Evolutionary conservation across 2,113 vertebrate genomes (phyloP), one percentile per base, ranked within the genome.

Genomic region (Benitochromis conjunctus): DNA sequence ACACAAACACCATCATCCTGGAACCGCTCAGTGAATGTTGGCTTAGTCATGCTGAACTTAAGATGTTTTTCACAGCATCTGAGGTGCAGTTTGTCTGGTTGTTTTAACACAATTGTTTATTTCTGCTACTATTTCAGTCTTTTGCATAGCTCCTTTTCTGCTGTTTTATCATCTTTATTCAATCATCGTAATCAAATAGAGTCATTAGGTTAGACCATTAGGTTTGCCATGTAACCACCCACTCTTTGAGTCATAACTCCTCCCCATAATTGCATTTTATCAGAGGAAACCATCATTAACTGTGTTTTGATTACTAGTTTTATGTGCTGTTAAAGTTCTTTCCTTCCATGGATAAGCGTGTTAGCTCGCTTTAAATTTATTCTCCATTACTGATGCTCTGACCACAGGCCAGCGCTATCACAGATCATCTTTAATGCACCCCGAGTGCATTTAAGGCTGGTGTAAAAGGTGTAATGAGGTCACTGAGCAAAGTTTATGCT

Each of bases 161-260:
- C 18, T 55, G 26, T 85, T 84, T 90, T 56, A 58, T 87, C 34
- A 85, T 80, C 74, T 11, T 66, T 18, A 60, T 74, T 24, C 11
- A 56, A 84, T 79, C 66, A 82, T 9, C 9, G 19, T 34, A 66
- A 85, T 89, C 21, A 38, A 41, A 29, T 78, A 53, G 21, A 86
- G 48, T 58, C 76, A 87, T 83, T 71, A 87, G 29, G 38, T 57
- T 71, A n/a, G 54, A 64, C 64, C 83, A 86, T 90, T 83, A 84
- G 9, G 69, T 83, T 83, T 82, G 84, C 34, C 24, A 57, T 79
- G 76, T 31, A 87, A 21, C 21, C 79, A 12, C 62, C 60, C 14
- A 57, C 21, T 85, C 77, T 62, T 78, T 51, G 55, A 58, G 62
- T 87, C 16, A 14, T 51, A 84, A 48, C 16, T 14, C 3, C 9